A percentile compares a stretch with the other conserved stretches of the same genome.
phyloP scores from a whole-genome alignment of 64 coral and sea anemone species.

The Pocillopora verrucosa region DNA sequence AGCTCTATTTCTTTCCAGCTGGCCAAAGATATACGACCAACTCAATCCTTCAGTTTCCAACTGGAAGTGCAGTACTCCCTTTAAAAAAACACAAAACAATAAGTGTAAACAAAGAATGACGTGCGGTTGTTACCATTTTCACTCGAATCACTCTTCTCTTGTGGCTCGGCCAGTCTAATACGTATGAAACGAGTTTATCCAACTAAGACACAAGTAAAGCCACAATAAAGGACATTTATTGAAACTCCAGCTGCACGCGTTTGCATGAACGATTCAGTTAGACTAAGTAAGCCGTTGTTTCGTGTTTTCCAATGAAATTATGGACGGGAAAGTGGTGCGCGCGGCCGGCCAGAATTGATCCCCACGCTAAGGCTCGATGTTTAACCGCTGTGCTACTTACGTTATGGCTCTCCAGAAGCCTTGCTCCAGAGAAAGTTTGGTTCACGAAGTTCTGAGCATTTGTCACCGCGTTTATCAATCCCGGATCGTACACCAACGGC shows the following conservation, averaged over 20 bases:
- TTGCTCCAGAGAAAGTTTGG: constrained; percentile 77
- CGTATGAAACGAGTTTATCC: no score
- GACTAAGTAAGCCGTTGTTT: no score
- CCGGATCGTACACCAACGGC: constrained; percentile 18
- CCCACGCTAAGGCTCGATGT: not conserved
- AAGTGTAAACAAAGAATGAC: not conserved
- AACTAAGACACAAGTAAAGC: no score
- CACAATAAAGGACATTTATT: no score
- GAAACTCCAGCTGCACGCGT: no score
- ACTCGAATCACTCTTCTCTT: no score
- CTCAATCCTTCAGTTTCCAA: constrained; percentile 66
- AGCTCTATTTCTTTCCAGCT: constrained; percentile 75
- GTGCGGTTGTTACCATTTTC: no score
- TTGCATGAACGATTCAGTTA: no score
- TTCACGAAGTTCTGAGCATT: constrained; percentile 75
- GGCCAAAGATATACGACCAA: constrained; percentile 96
- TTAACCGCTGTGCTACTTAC: constrained; percentile 24
- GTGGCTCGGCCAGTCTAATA: no score
- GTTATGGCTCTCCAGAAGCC: constrained; percentile 79
- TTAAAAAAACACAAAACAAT: not conserved
- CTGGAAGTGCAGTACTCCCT: constrained; percentile 97
- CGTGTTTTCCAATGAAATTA: no score
- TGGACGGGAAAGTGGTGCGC: no score
- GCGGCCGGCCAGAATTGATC: no score
- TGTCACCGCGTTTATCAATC: constrained; percentile 56